phyloP scores from a whole-genome alignment of 2,797 vertebrate species.

The Thaleichthys pacificus region DNA sequence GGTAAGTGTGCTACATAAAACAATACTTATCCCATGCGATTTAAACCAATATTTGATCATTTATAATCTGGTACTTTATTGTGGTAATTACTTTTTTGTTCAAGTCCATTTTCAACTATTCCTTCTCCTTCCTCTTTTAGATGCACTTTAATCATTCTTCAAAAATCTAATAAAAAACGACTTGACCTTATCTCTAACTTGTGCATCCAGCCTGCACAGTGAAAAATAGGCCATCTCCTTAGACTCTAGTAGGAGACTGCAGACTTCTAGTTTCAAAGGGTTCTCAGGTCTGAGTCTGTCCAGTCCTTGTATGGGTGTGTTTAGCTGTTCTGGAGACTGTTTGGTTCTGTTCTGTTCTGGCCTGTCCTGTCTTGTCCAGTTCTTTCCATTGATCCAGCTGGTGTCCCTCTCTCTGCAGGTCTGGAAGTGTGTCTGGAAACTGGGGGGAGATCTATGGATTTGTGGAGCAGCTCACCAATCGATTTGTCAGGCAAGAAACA shows the following conservation, averaged over 20 bases:
- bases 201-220: too few relatives aligned
- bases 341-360: constrained; percentile 11
- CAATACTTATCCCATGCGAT: not conserved
- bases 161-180: not conserved
- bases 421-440: constrained; percentile 86
- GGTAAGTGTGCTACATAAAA: constrained; percentile 69
- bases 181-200: too few relatives aligned
- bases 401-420: constrained; percentile 69
- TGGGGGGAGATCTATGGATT: constrained; percentile 92
- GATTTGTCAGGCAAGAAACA: constrained; percentile 87
- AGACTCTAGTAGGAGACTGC: not conserved
- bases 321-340: constrained; percentile 28
- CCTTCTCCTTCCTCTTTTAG: too few relatives aligned
- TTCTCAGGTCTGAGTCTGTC: constrained; percentile 14
- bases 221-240: not conserved
- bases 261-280: not conserved
- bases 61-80: not conserved
- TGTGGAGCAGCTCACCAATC: constrained; percentile 87
- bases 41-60: constrained; percentile 3
- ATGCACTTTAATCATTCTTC: not conserved
- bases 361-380: not conserved
- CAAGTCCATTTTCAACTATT: not conserved
- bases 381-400: too few relatives aligned
- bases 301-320: constrained; percentile 73
- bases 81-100: not conserved